Conservation (phyloP, 2,888 invertebrate species). For the Trichacis sp. region DNA sequence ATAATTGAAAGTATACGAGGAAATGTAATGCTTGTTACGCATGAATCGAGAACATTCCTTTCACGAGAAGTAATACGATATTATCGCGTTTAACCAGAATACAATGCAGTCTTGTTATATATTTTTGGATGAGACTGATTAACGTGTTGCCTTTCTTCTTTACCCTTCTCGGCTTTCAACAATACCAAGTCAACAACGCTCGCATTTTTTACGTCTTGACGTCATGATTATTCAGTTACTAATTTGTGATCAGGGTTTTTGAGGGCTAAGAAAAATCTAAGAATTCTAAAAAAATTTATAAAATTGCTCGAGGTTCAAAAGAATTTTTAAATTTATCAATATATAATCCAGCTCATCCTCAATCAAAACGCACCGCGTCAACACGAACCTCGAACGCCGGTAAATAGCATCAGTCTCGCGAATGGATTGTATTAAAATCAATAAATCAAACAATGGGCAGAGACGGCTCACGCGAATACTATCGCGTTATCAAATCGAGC, state of each 20-base stretch:
- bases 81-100: slow-evolving; percentile 13
- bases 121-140: slow-evolving; percentile 23
- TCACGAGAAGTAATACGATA: slow-evolving; percentile 25
- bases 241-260: too few species aligned
- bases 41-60: slow-evolving; percentile 22
- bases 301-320: too few species aligned
- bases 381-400: too few species aligned
- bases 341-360: too few species aligned
- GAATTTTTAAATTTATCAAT: too few species aligned
- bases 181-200: neutral
- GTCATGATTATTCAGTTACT: too few species aligned
- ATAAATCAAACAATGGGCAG: slow-evolving; percentile 20
- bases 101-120: slow-evolving; percentile 22
- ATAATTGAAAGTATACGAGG: neutral
- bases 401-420: neutral
- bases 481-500: slow-evolving; percentile 21
- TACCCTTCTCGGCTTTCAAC: slow-evolving; percentile 13
- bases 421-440: slow-evolving; percentile 11
- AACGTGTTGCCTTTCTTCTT: slow-evolving; percentile 13
- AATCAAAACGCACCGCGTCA: too few species aligned
- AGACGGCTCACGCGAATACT: slow-evolving; percentile 18
- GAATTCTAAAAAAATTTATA: too few species aligned
- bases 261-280: too few species aligned
- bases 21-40: slow-evolving; percentile 19
- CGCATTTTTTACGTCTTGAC: neutral